Evolutionary conservation across 2,888 invertebrate species (phyloP).

Genomic region (Cerceris rybyensis): DNA sequence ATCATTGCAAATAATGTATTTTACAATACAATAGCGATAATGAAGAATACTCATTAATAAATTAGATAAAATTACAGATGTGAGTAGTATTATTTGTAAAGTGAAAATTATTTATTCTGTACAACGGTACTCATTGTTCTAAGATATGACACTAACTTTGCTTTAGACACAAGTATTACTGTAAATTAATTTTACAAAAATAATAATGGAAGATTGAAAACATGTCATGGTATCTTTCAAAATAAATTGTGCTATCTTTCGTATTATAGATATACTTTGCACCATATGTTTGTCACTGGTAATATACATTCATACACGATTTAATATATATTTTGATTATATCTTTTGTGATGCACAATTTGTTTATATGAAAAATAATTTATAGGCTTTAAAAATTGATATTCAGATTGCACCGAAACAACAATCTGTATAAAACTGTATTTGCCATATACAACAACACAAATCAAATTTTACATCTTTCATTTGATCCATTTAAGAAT

Average conservation of each 20-base stretch:
- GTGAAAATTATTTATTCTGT: slow-evolving; percentile 44
- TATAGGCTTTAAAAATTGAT: slow-evolving; percentile 38
- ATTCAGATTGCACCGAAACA: slow-evolving; percentile 44
- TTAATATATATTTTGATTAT: slow-evolving; percentile 71
- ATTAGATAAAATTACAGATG: slow-evolving; percentile 45
- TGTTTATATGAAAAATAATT: slow-evolving; percentile 58
- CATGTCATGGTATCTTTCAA: slow-evolving; percentile 51
- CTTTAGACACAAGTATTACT: slow-evolving; percentile 29
- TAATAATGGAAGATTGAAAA: slow-evolving; percentile 47
- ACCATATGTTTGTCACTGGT: slow-evolving; percentile 53
- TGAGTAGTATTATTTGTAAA: slow-evolving; percentile 33
- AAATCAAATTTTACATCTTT: slow-evolving; percentile 33
- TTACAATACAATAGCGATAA: slow-evolving; percentile 36
- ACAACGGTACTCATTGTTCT: slow-evolving; percentile 42
- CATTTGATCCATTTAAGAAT: slow-evolving; percentile 9
- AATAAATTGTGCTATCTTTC: slow-evolving; percentile 64
- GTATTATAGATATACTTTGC: slow-evolving; percentile 48
- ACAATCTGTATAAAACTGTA: slow-evolving; percentile 49
- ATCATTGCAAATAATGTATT: slow-evolving; percentile 42
- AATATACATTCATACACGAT: slow-evolving; percentile 52
- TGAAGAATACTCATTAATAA: slow-evolving; percentile 42
- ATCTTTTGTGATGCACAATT: slow-evolving; percentile 56
- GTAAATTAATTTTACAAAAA: slow-evolving; percentile 58
- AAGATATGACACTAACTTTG: slow-evolving; percentile 34
- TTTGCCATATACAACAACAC: slow-evolving; percentile 44